Conservation (phyloP, 2,797 vertebrate genomes). For the Dipus sagitta region DNA sequence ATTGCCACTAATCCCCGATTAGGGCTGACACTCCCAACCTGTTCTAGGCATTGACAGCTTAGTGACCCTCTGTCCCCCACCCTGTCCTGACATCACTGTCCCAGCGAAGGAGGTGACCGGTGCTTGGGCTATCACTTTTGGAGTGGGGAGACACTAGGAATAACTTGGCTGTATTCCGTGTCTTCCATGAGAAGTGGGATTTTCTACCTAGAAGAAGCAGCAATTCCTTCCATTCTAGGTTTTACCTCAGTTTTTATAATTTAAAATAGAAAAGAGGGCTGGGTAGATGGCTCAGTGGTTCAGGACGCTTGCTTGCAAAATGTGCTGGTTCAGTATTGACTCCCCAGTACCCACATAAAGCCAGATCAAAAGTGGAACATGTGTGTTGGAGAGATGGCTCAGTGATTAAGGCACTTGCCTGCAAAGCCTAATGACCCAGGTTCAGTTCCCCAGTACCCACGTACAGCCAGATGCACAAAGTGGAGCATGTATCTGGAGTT, state of each 20-base stretch:
- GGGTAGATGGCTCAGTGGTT: too few relatives aligned
- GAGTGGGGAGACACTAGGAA: neutral
- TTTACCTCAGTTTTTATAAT: neutral
- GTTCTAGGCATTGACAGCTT: neutral
- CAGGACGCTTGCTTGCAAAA: too few relatives aligned
- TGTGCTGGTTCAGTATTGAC: too few relatives aligned
- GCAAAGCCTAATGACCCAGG: too few relatives aligned
- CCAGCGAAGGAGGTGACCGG: neutral
- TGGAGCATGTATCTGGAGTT: too few relatives aligned
- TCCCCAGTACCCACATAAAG: too few relatives aligned
- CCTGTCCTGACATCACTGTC: neutral
- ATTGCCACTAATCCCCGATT: slow-evolving; percentile 70
- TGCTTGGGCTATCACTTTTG: neutral
- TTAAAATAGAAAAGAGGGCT: neutral
- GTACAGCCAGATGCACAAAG: too few relatives aligned
- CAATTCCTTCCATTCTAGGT: neutral
- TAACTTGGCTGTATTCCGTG: too few relatives aligned
- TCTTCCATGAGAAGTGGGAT: neutral
- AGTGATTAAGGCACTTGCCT: too few relatives aligned
- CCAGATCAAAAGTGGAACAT: too few relatives aligned
- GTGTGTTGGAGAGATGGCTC: too few relatives aligned
- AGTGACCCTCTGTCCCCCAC: neutral
- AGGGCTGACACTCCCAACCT: slow-evolving; percentile 20
- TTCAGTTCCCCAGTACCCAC: too few relatives aligned
- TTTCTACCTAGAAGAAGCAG: neutral